These are phyloP conservation scores for Gnathonemus longibarbis DNA, from an alignment of 2,113 vertebrate genomes.

Conservation along the genomic window DNA sequence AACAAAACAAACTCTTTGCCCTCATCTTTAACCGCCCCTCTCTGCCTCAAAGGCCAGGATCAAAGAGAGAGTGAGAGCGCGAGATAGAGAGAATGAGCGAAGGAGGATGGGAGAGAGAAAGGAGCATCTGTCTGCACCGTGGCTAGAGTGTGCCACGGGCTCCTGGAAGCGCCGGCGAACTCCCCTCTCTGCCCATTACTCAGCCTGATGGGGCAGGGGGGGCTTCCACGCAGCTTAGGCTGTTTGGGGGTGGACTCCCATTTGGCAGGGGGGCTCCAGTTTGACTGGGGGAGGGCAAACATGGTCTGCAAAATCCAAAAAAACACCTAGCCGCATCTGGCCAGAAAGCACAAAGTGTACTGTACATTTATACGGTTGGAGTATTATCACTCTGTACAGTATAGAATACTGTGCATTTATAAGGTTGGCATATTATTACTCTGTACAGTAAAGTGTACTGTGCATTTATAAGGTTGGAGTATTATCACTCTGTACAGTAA, in stretches of 20 bases:
- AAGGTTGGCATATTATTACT: no score
- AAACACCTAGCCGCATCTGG: neutral
- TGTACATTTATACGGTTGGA: neutral
- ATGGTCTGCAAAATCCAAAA: neutral
- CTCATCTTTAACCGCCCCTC: conserved; percentile 26
- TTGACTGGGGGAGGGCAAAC: neutral
- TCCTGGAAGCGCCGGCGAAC: conserved; percentile 17
- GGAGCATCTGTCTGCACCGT: conserved; percentile 43
- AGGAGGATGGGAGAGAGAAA: neutral
- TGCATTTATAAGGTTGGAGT: no score
- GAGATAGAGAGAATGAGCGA: conserved; percentile 1
- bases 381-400: no score
- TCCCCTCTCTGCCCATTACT: conserved; percentile 40
- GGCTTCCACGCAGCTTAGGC: neutral
- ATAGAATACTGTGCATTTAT: no score
- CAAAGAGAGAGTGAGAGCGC: conserved; percentile 22
- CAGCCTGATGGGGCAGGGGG: conserved; percentile 26
- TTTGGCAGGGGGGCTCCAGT: neutral
- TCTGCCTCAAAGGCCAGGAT: conserved; percentile 21
- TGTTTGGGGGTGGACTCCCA: neutral
- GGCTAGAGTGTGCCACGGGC: conserved; percentile 45
- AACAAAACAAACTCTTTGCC: conserved; percentile 51
- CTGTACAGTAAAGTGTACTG: no score
- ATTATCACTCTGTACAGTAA: no score
- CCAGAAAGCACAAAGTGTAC: neutral